Evolutionary conservation across 1,140 invertebrate species (phyloP), one percentile per base, ranked within the genome.

Genomic region (Euura saliciscinereae): DNA sequence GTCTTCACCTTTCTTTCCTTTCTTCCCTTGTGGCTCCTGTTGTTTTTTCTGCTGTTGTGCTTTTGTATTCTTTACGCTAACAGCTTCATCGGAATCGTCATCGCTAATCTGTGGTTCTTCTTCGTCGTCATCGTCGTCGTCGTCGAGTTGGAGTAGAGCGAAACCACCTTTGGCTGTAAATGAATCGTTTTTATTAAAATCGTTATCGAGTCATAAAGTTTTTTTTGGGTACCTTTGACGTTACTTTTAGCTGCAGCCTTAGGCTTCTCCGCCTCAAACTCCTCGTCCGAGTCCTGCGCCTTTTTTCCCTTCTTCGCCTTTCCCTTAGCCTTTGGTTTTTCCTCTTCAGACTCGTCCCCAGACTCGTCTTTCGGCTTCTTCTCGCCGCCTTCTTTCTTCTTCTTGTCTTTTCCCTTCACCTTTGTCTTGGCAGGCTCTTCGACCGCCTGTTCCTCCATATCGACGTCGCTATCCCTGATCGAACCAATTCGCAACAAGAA

Each of bases 11-110:
- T 94, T 94, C 80, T 93, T 93, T 8, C 91, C 89, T 84, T 93
- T 92, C 84, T 91, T 91, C 64, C 88, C 87, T 74, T 88, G 85
- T 73, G 85, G 83, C 78, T 92, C 90, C 80, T 90, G 88, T 73
- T 78, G 78, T 76, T 85, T 89, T 75, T 90, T 88, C 75, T 86
- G 86, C 76, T 90, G 88, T 72, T 79, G 79, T 74, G 84, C 83
- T 81, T 90, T 89, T 77, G 87, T 89, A 75, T 84, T 81, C 66
- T 85, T 76, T 71, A 85, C 81, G 74, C 85, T 86, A 69, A 79
- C 78, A 43, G 83, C 80, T 81, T 84, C 86, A 72, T 89, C 88
- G 75, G 88, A 87, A 78, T 90, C 88, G 74, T 84, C 81, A 43
- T 85, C 80, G 67, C 86, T 88, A 70, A 85, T 84, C 68, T 84